A percentile compares a stretch with the other conserved stretches of the same genome.
Conservation (phyloP, 2,888 invertebrate genomes). For the Didymodactylos carnosus region DNA sequence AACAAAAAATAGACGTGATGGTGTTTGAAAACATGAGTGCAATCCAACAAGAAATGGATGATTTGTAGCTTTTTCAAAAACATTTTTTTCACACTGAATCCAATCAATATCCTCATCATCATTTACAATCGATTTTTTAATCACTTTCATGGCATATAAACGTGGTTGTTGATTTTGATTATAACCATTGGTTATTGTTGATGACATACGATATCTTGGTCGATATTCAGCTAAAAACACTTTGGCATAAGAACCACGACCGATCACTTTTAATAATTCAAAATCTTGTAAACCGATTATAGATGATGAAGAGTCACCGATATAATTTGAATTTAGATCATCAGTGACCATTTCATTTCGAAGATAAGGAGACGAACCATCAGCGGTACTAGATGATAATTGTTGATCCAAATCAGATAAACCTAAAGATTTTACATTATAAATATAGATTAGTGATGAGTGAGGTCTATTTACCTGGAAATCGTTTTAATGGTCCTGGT, state of each 20-base stretch:
- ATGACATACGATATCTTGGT: background rate
- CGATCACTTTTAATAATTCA: conserved; percentile 76
- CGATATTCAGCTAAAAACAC: conserved; percentile 84
- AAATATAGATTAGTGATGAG: background rate
- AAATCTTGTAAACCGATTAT: conserved; percentile 11
- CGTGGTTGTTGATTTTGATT: conserved; percentile 41
- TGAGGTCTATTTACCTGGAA: background rate
- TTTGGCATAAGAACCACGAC: conserved; percentile 95
- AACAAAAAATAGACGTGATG: conserved; percentile 59
- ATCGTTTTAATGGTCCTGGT: background rate
- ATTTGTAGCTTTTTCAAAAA: conserved; percentile 97
- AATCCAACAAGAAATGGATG: conserved; percentile 96
- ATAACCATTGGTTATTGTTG: background rate
- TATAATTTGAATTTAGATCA: too few relatives aligned
- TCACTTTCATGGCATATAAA: conserved; percentile 99
- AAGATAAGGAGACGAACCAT: background rate
- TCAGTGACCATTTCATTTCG: background rate
- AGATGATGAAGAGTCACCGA: background rate
- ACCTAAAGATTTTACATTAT: background rate
- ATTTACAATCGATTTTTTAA: conserved; percentile 91
- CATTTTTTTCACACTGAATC: conserved; percentile 97
- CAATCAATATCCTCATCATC: conserved; percentile 81
- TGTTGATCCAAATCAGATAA: background rate
- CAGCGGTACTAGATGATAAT: background rate
- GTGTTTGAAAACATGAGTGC: conserved; percentile 94